Base-by-base conservation (phyloP, 2,113 vertebrate genomes). In the Alexandromys fortis region DNA sequence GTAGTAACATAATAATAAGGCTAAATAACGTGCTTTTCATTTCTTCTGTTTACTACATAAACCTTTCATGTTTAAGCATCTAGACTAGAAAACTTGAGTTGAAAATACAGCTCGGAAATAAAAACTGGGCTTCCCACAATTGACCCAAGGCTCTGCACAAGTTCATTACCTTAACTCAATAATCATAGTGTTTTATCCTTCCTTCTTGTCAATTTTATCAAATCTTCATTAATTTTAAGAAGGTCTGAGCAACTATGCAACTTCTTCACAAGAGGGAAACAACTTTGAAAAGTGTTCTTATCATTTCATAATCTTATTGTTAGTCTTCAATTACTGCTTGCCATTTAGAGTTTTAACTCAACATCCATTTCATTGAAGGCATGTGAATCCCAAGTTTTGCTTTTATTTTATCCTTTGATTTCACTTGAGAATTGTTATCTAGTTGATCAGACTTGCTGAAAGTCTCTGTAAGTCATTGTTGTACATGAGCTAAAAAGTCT, bases 291-390 rank as follows among this genome's bases (percentile, higher is more conserved):
- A 42, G 33, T 45, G 45, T 75, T 76, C 81, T 87, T 83, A 21
- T 81, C 58, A 86, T 35, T 86, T 95, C 67, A 79, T 70, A 85
- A 92, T 94, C 58, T 76, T 65, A 76, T 93, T 79, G n/a, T 55
- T 42, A 70, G 11, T 21, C 58, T 26, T 95, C 88, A 93, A 93
- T 81, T 75, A 22, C 33, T 90, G 68, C 42, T 58, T 61, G 58
- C 5, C 35, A 79, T 88, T 95, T 94, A 88, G 68, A 47, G 79
- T 73, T 87, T 97, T 94, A 58, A 52, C 72, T 28, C 85, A 77
- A 93, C 7, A 87, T 93, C 17, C 28, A 72, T 97, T 89, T 72
- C 38, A 42, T 86, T 55, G 26, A 33, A 88, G 1, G 8, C 78
- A 22, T 96, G 30, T 73, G 65, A 92, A 78, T 94, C 70, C 1